Evolutionary conservation across 2,888 invertebrate species (phyloP).

Genomic region (Ennomos erosarius): DNA sequence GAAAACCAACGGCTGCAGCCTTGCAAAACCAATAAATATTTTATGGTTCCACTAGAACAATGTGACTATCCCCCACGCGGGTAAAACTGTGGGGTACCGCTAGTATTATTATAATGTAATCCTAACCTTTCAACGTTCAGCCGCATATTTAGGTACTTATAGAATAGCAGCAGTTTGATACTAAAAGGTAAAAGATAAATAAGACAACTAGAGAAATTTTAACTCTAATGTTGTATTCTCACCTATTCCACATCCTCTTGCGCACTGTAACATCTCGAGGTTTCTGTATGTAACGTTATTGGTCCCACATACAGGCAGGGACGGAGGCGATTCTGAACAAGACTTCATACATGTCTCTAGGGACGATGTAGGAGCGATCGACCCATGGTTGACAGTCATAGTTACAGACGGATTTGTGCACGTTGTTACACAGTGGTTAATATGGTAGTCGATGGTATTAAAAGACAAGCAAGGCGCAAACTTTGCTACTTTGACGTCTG

Average conservation of each 20-base stretch:
- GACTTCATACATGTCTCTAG: slow-evolving; percentile 12
- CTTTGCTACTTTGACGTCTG: slow-evolving; percentile 30
- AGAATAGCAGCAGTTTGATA: too few species aligned
- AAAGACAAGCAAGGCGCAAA: slow-evolving; percentile 18
- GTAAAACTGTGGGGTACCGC: too few species aligned
- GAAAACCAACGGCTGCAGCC: too few species aligned
- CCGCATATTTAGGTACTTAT: too few species aligned
- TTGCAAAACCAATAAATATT: too few species aligned
- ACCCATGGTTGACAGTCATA: not conserved
- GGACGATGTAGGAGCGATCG: not conserved
- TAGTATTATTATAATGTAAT: too few species aligned
- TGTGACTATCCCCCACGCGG: too few species aligned
- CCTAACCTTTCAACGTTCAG: too few species aligned
- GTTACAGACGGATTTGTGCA: slow-evolving; percentile 46
- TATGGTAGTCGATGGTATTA: not conserved
- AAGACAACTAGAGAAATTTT: not conserved
- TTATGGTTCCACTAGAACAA: too few species aligned
- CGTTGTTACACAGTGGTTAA: slow-evolving; percentile 6
- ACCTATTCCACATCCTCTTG: slow-evolving; percentile 71
- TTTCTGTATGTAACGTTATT: slow-evolving; percentile 68
- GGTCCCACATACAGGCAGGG: slow-evolving; percentile 76
- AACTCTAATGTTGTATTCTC: slow-evolving; percentile 44
- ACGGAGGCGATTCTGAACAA: slow-evolving; percentile 60
- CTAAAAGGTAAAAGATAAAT: too few species aligned
- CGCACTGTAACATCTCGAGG: slow-evolving; percentile 65